Percentiles rank a stretch among this genome's conserved stretches.
Conservation (phyloP, 2,888 invertebrate genomes). For the Nowickia ferox region DNA sequence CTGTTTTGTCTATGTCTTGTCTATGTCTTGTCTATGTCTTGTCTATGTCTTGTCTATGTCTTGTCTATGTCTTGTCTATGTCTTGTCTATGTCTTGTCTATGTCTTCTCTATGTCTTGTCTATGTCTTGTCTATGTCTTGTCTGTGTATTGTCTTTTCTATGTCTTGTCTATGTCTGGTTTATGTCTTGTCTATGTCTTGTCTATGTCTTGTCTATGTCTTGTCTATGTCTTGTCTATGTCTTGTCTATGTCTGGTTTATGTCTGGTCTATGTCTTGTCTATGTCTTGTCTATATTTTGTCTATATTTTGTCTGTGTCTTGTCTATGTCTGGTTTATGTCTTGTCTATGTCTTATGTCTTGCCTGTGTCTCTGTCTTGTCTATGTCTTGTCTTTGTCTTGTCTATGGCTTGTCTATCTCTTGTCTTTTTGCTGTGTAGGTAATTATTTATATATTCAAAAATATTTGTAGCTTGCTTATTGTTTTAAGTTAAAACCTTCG, state of each 20-base stretch:
- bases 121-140: not conserved
- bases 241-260: not conserved
- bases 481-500: not conserved
- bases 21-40: not conserved
- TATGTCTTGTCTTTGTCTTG: not conserved
- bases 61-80: too few species aligned
- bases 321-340: not conserved
- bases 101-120: too few species aligned
- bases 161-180: not conserved
- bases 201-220: not conserved
- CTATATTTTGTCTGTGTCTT: not conserved
- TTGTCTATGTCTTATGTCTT: conserved; percentile 6
- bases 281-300: not conserved
- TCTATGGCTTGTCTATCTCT: not conserved
- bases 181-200: not conserved
- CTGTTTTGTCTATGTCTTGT: not conserved
- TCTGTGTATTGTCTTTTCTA: not conserved
- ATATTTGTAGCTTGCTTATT: conserved; percentile 20
- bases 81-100: too few species aligned
- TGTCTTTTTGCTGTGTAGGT: too few species aligned
- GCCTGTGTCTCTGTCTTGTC: not conserved
- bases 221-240: not conserved
- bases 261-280: not conserved
- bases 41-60: not conserved
- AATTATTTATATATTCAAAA: too few species aligned